phyloP scores from a whole-genome alignment of 2,888 invertebrate species.

The Scrobipalpa atriplicella region DNA sequence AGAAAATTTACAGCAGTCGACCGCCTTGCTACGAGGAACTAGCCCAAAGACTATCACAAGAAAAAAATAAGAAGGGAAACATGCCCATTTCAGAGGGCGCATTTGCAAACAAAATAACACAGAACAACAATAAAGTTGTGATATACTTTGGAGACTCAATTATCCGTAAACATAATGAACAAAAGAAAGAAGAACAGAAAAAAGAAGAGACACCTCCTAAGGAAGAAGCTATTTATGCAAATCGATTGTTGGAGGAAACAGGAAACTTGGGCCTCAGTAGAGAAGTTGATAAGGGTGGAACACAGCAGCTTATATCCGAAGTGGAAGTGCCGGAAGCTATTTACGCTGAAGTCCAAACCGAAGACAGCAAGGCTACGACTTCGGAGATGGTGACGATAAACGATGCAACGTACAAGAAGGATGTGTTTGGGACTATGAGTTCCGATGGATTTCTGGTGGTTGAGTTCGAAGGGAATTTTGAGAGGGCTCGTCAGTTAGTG shows the following conservation, averaged over 20 bases:
- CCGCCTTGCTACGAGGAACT: conserved; percentile 79
- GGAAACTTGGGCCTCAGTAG: conserved; percentile 59
- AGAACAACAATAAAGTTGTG: conserved; percentile 85
- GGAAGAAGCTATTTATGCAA: conserved; percentile 75
- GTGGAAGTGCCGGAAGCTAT: conserved; percentile 72
- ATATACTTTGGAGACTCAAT: conserved; percentile 88
- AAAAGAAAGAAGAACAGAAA: conserved; percentile 67
- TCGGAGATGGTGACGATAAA: conserved; percentile 62
- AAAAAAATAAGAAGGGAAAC: conserved; percentile 74
- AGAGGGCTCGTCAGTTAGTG: conserved; percentile 83
- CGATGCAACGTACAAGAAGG: conserved; percentile 72
- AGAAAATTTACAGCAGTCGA: conserved; percentile 66
- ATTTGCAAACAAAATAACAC: conserved; percentile 73
- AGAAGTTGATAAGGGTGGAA: conserved; percentile 66
- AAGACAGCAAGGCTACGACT: conserved; percentile 49
- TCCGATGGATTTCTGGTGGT: conserved; percentile 84
- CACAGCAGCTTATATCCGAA: conserved; percentile 64
- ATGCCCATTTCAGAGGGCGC: conserved; percentile 56
- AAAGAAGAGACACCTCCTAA: conserved; percentile 52
- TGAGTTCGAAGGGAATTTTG: conserved; percentile 84
- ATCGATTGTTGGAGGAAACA: conserved; percentile 65
- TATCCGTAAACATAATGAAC: conserved; percentile 75
- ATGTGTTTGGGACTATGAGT: conserved; percentile 66
- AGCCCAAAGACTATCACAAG: conserved; percentile 71
- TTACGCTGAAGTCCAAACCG: conserved; percentile 70